Evolutionary conservation across 1,140 invertebrate genomes (phyloP).

Genomic region (Bombus pyrosoma): DNA sequence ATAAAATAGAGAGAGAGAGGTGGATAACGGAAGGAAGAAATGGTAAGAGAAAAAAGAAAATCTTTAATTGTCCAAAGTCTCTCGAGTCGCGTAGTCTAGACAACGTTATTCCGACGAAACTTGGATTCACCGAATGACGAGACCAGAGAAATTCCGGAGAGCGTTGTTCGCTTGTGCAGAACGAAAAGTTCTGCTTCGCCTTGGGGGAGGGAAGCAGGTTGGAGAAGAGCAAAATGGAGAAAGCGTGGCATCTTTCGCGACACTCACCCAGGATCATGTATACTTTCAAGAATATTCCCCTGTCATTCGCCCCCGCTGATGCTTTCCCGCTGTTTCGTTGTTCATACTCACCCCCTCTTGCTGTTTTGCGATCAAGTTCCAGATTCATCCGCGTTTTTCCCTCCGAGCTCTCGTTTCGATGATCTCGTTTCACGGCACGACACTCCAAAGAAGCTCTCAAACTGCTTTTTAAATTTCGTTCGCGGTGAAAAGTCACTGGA

Average conservation of each 20-base stretch:
- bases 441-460: too few species aligned
- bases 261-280: slow-evolving; percentile 12
- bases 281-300: slow-evolving; percentile 15
- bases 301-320: slow-evolving; percentile 23
- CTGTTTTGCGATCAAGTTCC: neutral
- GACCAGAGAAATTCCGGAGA: neutral
- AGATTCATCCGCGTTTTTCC: neutral
- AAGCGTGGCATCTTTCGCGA: slow-evolving; percentile 18
- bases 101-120: slow-evolving; percentile 16
- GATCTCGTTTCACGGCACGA: neutral
- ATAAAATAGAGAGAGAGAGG: neutral
- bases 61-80: slow-evolving; percentile 35
- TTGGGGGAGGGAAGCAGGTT: neutral
- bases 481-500: neutral
- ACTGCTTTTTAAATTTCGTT: neutral
- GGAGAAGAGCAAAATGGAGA: neutral
- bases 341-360: neutral
- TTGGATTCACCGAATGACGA: neutral
- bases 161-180: slow-evolving; percentile 9
- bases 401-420: neutral
- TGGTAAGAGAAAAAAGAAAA: neutral
- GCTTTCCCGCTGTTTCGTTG: slow-evolving; percentile 17
- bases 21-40: neutral
- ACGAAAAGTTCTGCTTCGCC: neutral
- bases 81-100: slow-evolving; percentile 6